Evolutionary conservation across 2,797 vertebrate species (phyloP), one percentile per base, ranked within the genome.

Genomic region (Echiichthys vipera): DNA sequence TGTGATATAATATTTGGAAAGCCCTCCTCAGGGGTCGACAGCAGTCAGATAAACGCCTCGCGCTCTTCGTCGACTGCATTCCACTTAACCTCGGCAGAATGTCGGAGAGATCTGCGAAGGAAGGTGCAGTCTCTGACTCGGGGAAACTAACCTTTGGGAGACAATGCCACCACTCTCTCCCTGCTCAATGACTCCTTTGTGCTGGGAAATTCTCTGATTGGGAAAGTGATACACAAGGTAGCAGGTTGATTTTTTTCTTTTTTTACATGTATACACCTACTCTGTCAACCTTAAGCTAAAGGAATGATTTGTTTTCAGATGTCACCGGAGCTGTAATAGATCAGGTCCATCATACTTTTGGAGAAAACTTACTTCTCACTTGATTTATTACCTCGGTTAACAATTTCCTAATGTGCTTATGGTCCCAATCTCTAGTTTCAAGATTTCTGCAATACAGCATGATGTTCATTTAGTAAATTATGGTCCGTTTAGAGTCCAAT

Each of bases 141-240:
- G 90, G 90, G 88, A 90, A 88, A 88, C 87, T 95, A 95, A 95
- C 94, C 94, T 95, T 95, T 95, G 90, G 78, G 88, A 92, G 88
- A 95, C 94, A 95, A 95, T 94, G 91, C 85, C 74, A 66, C 93
- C 92, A 95, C 87, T 95, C 95, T 94, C 93, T 94, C 67, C 11
- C 85, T 86, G 79, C 92, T 95, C 94, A 95, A 95, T 95, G 94
- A 91, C 51, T 83, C 78, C 93, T 94, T 95, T 95, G 95, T 95
- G 80, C 82, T 13, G 78, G 66, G 84, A 93, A n/a, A 93, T 92
- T 92, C 94, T 88, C 91, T 87, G 90, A 94, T 94, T 89, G 91
- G 94, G 89, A 95, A 95, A 93, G 73, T 49, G 94, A 95, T 95
- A 92, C 91, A 88, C 56, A 45, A 91, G 88, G 86, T 92, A 90